Percentiles rank a stretch among this genome's conserved stretches.
Evolutionary conservation across 2,113 vertebrate genomes (phyloP).

Genomic region (Nesogale talazaci): DNA sequence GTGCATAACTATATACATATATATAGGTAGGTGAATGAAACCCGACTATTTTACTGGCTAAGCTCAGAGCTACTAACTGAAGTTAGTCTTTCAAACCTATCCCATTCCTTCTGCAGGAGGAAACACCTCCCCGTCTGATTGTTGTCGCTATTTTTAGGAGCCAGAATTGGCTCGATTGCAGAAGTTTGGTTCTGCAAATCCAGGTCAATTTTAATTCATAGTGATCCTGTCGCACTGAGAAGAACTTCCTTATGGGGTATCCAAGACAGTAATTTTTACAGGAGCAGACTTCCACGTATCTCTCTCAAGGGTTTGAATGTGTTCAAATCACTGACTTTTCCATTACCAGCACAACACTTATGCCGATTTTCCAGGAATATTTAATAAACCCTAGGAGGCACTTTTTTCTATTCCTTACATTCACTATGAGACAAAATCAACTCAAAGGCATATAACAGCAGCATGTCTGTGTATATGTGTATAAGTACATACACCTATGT

Average conservation of each 20-base stretch:
- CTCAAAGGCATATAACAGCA: not conserved
- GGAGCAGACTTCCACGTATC: not conserved
- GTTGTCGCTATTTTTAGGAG: not conserved
- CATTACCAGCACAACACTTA: not conserved
- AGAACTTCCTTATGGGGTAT: not conserved
- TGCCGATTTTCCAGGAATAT: not conserved
- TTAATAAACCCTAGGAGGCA: too few relatives aligned
- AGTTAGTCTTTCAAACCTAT: not conserved
- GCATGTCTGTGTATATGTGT: not conserved
- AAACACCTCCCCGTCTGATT: not conserved
- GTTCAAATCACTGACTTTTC: too few relatives aligned
- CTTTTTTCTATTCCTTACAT: not conserved
- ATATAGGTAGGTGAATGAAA: not conserved
- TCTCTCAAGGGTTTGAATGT: not conserved
- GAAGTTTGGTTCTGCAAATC: too few relatives aligned
- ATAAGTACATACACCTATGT: not conserved
- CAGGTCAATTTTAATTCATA: not conserved
- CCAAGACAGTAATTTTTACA: not conserved
- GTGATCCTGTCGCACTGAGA: not conserved
- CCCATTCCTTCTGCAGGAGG: not conserved
- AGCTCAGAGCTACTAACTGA: not conserved
- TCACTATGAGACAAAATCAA: not conserved
- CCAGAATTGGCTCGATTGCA: not conserved
- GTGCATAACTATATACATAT: not conserved
- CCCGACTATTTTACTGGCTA: not conserved